Base-by-base conservation (phyloP, 2,888 invertebrate genomes). In the Cyclophora albipunctata region DNA sequence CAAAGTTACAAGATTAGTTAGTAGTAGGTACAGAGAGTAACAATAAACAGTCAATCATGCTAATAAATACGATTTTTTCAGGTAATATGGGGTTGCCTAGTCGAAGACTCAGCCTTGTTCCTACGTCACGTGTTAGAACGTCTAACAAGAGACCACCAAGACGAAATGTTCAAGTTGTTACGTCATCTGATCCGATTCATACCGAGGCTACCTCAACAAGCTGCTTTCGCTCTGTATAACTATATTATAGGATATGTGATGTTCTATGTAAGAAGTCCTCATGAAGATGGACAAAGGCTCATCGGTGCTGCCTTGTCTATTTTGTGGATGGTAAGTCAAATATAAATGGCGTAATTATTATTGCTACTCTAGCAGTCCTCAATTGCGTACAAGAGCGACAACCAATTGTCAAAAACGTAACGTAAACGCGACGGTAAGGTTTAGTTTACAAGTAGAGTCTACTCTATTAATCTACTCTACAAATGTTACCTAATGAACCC, bases 181-280 rank as follows among this genome's bases (percentile, higher is more conserved):
- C 91, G 99, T 1, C 97, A 98, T 71, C 89, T 99, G 48, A 96
- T 99, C 55, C 91, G 98, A 51, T 97, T 98, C 75, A 95, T 98
- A 46, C 96, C 97, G 1, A 93, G 96, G 45, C 82, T 99, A 53
- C 98, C 99, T 0, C 96, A 97, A 62, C 99, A 99, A 80, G 98
- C 99, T 0, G 99, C 99, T 0, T 99, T 98, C 81, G 97, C 98
- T 1, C 83, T 99, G 1, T 98, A 99, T 81, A 99, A 99, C 89
- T 99, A 99, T 69, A 95, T 99, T 66, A 99, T 99, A 63, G 99
- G 99, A 2, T 99, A 98, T 73, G 96, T 99, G 3, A 99, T 99
- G 99, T 99, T 98, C 85, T 99, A 99, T 71, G 98, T 99, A 2
- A 90, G 99, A 49, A 95, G 97, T 6, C 98, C 99, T 0, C 96